Evolutionary conservation across 2,888 invertebrate species (phyloP).

Genomic region (Salticus scenicus): DNA sequence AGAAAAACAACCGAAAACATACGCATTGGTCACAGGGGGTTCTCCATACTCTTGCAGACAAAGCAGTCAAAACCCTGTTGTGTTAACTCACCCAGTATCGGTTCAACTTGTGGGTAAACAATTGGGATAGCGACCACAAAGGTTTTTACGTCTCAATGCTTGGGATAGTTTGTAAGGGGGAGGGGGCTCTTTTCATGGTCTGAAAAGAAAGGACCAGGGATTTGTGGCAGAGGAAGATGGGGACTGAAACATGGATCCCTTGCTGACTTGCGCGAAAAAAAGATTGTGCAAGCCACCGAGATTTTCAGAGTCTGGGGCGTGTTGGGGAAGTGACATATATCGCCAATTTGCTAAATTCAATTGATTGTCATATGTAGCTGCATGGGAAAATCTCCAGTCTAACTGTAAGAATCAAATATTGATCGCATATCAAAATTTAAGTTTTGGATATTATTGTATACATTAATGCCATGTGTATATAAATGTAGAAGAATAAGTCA

Average conservation of each 20-base stretch:
- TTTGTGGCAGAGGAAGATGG: conserved; percentile 19
- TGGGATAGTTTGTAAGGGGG: conserved; percentile 5
- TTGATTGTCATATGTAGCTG: conserved; percentile 4
- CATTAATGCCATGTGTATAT: too few relatives aligned
- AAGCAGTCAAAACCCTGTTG: conserved; percentile 62
- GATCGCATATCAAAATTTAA: not conserved
- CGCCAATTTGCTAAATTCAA: not conserved
- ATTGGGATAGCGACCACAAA: conserved; percentile 57
- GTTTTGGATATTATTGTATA: too few relatives aligned
- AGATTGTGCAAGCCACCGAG: conserved; percentile 47
- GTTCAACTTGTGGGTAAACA: conserved; percentile 67
- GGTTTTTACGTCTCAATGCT: conserved; percentile 46
- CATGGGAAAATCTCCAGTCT: not conserved
- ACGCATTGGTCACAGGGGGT: conserved; percentile 62
- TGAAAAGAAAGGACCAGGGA: conserved; percentile 30
- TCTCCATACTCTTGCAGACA: conserved; percentile 20
- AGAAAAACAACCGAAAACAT: conserved; percentile 69
- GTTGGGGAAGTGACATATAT: not conserved
- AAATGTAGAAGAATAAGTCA: too few relatives aligned
- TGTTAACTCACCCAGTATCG: conserved; percentile 64
- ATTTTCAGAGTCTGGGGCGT: conserved; percentile 30
- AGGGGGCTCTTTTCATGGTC: conserved; percentile 15
- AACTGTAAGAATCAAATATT: not conserved
- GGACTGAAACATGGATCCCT: not conserved
- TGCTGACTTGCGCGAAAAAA: conserved; percentile 28